These are phyloP conservation scores for Troides aeacus DNA, from an alignment of 2,888 invertebrate genomes.

Conservation along the genomic window DNA sequence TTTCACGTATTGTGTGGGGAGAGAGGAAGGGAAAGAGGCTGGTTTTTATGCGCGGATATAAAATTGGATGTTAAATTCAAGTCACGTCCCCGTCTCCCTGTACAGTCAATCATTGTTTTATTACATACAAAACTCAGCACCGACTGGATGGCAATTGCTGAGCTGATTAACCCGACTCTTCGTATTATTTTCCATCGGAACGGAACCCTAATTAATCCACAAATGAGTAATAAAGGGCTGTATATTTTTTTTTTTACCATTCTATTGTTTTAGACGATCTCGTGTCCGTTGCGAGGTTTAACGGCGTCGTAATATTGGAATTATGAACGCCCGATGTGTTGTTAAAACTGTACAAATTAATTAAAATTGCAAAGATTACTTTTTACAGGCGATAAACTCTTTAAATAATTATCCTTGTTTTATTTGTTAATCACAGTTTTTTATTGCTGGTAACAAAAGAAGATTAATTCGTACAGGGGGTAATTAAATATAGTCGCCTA, in stretches of 20 bases:
- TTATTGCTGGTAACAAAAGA: no score
- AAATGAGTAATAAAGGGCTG: conserved; percentile 17
- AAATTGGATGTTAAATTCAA: conserved; percentile 68
- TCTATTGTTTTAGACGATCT: conserved; percentile 15
- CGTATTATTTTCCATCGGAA: conserved; percentile 21
- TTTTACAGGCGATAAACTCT: neutral
- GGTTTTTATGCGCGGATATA: conserved; percentile 66
- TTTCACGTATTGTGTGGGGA: conserved; percentile 53
- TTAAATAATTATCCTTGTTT: no score
- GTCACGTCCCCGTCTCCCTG: conserved; percentile 58
- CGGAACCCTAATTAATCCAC: conserved; percentile 16
- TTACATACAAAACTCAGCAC: conserved; percentile 50
- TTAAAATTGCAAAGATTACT: conserved; percentile 5
- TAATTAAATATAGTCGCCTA: no score
- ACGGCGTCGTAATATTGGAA: conserved; percentile 12
- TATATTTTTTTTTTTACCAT: conserved; percentile 5
- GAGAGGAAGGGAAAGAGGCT: conserved; percentile 42
- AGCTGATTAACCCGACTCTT: conserved; percentile 21
- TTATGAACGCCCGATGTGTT: conserved; percentile 6
- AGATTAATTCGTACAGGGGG: no score
- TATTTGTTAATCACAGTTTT: neutral
- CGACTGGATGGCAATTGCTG: conserved; percentile 28
- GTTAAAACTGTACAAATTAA: conserved; percentile 3
- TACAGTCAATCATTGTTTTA: conserved; percentile 77
- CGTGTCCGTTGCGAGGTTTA: conserved; percentile 1